A percentile compares a stretch with the other conserved stretches of the same genome.
Evolutionary conservation across 1,140 invertebrate genomes (phyloP).

Genomic region (Luehdorfia chinensis): DNA sequence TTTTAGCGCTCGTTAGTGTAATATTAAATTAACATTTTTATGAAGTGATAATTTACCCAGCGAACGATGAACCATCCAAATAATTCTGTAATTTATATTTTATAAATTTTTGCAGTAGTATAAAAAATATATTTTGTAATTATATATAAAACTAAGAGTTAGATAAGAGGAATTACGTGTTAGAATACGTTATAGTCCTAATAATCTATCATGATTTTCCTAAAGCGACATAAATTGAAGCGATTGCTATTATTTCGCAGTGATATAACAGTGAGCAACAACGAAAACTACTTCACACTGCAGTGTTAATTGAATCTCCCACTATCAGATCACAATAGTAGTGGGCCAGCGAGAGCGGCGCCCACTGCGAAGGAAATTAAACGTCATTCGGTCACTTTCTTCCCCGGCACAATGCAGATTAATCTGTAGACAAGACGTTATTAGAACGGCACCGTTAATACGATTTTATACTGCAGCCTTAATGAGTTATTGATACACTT

Average conservation of each 20-base stretch:
- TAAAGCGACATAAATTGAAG: too few relatives aligned
- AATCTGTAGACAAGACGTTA: conserved; percentile 35
- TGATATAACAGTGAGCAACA: background rate
- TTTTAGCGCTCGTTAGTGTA: too few relatives aligned
- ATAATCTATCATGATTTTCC: too few relatives aligned
- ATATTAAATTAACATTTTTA: too few relatives aligned
- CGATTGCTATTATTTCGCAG: background rate
- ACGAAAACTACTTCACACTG: conserved; percentile 2
- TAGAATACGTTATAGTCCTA: too few relatives aligned
- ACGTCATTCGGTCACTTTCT: conserved; percentile 67
- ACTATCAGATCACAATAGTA: conserved; percentile 44
- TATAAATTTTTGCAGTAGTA: too few relatives aligned
- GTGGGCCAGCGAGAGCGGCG: conserved; percentile 35
- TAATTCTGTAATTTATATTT: too few relatives aligned
- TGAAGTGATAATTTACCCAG: too few relatives aligned
- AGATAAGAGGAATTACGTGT: too few relatives aligned
- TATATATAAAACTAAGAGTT: too few relatives aligned
- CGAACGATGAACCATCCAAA: too few relatives aligned
- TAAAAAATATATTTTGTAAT: too few relatives aligned
- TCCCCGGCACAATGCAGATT: conserved; percentile 48
- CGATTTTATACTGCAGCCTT: background rate
- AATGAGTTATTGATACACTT: background rate
- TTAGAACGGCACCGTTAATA: conserved; percentile 22
- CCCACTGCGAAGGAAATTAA: conserved; percentile 61
- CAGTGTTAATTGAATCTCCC: conserved; percentile 14